phyloP scores from a whole-genome alignment of 2,113 vertebrate genomes.

The Cynopterus brachyotis region DNA sequence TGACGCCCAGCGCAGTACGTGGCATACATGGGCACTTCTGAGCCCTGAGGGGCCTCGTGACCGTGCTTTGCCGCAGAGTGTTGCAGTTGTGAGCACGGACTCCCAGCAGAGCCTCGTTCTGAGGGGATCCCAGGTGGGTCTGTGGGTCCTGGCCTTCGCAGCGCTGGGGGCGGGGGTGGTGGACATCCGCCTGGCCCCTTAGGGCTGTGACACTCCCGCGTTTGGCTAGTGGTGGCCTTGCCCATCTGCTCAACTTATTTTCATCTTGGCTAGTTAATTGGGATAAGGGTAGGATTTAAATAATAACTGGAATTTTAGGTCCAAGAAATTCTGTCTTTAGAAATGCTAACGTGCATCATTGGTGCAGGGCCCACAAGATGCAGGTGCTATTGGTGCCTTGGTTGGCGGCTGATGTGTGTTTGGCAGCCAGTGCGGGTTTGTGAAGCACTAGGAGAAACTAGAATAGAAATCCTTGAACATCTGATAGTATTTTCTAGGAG shows the following conservation, averaged over 20 bases:
- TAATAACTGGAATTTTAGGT: constrained; percentile 34
- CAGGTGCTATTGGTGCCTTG: neutral
- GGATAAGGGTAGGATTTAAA: constrained; percentile 28
- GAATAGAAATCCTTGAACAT: constrained; percentile 27
- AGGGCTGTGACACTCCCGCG: neutral
- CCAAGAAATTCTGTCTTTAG: constrained; percentile 43
- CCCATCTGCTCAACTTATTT: neutral
- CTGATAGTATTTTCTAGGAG: constrained; percentile 14
- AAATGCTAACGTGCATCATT: neutral
- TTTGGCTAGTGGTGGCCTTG: neutral
- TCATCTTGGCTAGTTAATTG: constrained; percentile 42
- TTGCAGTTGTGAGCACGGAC: neutral
- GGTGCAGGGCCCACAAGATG: neutral
- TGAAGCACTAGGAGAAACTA: neutral
- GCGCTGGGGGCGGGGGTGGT: neutral
- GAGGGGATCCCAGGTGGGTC: neutral
- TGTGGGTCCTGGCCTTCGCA: neutral
- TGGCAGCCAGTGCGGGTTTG: neutral
- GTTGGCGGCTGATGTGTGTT: neutral
- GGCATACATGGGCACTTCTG: too few species aligned
- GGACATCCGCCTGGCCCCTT: rapidly evolving
- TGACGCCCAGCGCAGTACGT: neutral
- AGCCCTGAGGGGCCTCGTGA: too few species aligned
- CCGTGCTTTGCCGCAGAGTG: neutral
- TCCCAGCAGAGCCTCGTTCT: neutral